Conservation (phyloP, 2,888 invertebrate species). For the Lamellibrachia columna region DNA sequence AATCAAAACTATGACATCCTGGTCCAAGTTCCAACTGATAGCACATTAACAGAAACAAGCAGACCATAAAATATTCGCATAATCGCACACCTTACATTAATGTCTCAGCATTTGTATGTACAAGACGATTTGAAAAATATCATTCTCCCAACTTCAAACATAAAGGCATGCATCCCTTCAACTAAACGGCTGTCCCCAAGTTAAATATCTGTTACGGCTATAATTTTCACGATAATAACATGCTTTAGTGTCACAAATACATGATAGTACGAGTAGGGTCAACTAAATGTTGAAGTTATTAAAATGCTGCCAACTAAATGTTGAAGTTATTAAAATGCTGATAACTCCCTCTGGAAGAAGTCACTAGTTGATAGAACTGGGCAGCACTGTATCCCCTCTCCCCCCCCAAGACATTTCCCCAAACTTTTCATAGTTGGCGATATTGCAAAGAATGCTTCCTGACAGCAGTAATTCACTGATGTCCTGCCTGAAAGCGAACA, state of each 20-base stretch:
- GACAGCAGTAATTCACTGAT: neutral
- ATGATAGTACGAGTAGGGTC: neutral
- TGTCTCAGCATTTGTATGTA: neutral
- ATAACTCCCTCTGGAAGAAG: neutral
- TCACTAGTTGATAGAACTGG: neutral
- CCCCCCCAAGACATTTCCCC: neutral
- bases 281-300: neutral
- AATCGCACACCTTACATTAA: neutral
- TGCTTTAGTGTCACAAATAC: neutral
- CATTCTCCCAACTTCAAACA: neutral
- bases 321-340: neutral
- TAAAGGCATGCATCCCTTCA: neutral
- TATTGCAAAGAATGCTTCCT: neutral
- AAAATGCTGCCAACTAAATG: neutral
- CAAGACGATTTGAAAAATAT: constrained; percentile 9
- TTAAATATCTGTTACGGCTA: neutral
- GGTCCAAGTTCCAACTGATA: constrained; percentile 1
- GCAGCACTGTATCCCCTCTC: neutral
- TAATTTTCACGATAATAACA: constrained; percentile 2
- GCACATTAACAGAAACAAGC: constrained; percentile 3
- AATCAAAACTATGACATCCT: neutral
- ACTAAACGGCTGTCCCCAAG: neutral
- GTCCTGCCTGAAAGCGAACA: neutral
- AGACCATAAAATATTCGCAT: neutral
- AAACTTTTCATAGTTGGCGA: neutral